A percentile compares a stretch with the other conserved stretches of the same genome.
Evolutionary conservation across 2,113 vertebrate genomes (phyloP).

Genomic region (Tachysurus vachellii): DNA sequence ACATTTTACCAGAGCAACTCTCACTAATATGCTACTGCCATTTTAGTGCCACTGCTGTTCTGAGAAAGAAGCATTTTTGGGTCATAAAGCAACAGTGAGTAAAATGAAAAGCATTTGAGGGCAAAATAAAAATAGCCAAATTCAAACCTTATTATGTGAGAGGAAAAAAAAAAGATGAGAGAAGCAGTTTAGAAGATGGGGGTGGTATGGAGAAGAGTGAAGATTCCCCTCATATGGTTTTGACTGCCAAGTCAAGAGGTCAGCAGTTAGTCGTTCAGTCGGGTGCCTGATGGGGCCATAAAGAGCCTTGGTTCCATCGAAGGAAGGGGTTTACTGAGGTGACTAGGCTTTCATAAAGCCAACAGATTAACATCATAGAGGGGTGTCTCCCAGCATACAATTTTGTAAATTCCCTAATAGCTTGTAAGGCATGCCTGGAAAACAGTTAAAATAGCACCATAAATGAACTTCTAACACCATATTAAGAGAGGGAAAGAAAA

Average conservation of each 20-base stretch:
- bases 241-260: slow-evolving; percentile 73
- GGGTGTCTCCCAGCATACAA: slow-evolving; percentile 69
- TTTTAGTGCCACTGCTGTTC: neutral
- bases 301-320: slow-evolving; percentile 68
- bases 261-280: slow-evolving; percentile 73
- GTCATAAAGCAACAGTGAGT: neutral
- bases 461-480: slow-evolving; percentile 75
- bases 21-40: neutral
- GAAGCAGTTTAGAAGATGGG: neutral
- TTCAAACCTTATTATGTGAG: slow-evolving; percentile 7
- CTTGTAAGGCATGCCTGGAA: slow-evolving; percentile 74
- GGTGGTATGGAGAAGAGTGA: slow-evolving; percentile 59
- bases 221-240: slow-evolving; percentile 72
- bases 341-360: slow-evolving; percentile 74
- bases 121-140: neutral
- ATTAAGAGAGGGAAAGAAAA: slow-evolving; percentile 66
- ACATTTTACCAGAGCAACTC: neutral
- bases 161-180: neutral
- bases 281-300: slow-evolving; percentile 77
- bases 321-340: slow-evolving; percentile 70
- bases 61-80: neutral
- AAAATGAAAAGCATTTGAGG: neutral
- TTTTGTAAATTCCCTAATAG: slow-evolving; percentile 75
- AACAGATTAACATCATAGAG: slow-evolving; percentile 76
- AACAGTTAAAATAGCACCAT: slow-evolving; percentile 74